Evolutionary conservation across 1,140 invertebrate genomes (phyloP), one percentile per base, ranked within the genome.

Genomic region (Lordiphosa collinella): DNA sequence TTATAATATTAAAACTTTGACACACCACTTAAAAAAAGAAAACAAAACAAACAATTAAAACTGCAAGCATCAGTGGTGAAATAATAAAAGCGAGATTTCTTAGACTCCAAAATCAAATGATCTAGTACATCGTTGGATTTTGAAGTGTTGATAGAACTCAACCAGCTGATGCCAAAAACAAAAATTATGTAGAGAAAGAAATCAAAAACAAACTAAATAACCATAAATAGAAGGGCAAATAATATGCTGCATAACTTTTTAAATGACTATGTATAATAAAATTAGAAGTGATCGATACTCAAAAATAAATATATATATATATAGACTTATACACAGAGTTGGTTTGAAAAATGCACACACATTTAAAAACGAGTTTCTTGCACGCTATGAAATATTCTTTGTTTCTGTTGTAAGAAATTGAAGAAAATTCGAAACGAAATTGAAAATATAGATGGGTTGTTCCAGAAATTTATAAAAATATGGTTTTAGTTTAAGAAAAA

Each of bases 1-100:
- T 88, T 88, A 88, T 88, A 86, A 88, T 88, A 88, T 88, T 88
- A 88, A 88, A 88, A 88, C 86, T 80, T 88, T 88, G 86, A 88
- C 86, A 88, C 86, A 76, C 65, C 63, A 59, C 66, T 60, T 62
- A 73, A 46, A 59, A 67, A 61, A 35, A 52, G 29, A 60, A 53
- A 14, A 22, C 16, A 63, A 37, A 46, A 40, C 9, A 41, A 51
- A 16, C 16, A 16, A 57, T 34, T 14, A 41, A 37, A 43, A 31
- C 11, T 4, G 7, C 32, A 35, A 25, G 54, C 55, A 78, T 68
- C 64, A 59, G 63, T 31, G 32, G 4, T 6, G 25, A 37, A 48
- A 34, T 55, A 31, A 7, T 31, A 16, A 38, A 12, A 12, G 6
- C 8, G 12, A 37, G 51, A 57, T 78, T 62, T 41, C 63, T 79